Base-by-base conservation (phyloP, 2,888 invertebrate species). In the Caenorhabditis zanzibari region DNA sequence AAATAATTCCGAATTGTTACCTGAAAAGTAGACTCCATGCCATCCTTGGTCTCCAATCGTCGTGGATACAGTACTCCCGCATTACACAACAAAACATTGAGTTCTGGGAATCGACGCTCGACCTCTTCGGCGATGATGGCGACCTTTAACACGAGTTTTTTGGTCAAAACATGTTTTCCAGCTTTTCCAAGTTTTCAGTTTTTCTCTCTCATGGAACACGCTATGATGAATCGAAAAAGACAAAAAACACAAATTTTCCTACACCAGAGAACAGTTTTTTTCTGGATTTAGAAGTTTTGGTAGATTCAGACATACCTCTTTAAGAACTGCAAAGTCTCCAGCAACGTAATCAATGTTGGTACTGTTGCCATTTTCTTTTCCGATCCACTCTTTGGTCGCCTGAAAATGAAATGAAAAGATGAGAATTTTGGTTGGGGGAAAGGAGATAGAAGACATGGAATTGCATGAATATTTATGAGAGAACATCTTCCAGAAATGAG, bases 21-120 rank as follows among this genome's bases (percentile, higher is more conserved):
- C 86, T 91, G 91, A 77, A 92, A 90, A 32, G 90, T 90, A 26
- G 88, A 81, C 76, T 92, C 92, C 28, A 90, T 71, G 41, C 91
- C 91, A 69, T 92, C 90, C 24, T 86, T 88, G 52, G 87, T 89
- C 59, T 89, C 85, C 52, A 85, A 66, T 64, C 90, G 74, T 26
- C 91, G 58, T 6, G 87, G 85, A 64, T 86, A 86, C 71, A 92
- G 84, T 26, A 91, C 88, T 26, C 90, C 89, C 9, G 92, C 91
- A 81, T 91, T 91, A 82, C 90, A 88, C 41, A 92, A 75, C 41
- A 92, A 56, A 22, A 89, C 85, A 81, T 92, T 92, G 56, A 92
- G 72, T 10, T 84, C 69, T 9, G 91, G 90, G 79, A 90, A 92
- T 44, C 90, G 85, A 44, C 82, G 74, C 26, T 87, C 85, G 49